phyloP scores from a whole-genome alignment of 2,797 vertebrate genomes.

The Falco berigora region DNA sequence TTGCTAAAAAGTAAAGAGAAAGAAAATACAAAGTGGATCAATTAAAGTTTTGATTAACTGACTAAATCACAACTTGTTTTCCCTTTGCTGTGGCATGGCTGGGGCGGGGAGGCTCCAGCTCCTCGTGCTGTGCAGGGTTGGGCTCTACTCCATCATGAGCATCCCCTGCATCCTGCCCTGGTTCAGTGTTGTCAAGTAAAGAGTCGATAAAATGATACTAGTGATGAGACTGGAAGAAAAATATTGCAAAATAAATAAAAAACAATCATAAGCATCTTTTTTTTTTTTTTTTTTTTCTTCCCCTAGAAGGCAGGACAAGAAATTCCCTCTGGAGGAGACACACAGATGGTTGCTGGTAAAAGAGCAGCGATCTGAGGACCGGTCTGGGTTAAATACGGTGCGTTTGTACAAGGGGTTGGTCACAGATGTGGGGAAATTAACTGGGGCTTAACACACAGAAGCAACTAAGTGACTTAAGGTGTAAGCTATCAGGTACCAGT shows the following conservation, averaged over 20 bases:
- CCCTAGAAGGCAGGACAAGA: not conserved
- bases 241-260: not conserved
- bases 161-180: not conserved
- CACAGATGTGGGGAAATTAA: not conserved
- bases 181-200: accelerated
- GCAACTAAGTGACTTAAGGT: not conserved
- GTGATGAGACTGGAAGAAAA: not conserved
- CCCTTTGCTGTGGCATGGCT: not conserved
- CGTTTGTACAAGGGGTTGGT: not conserved
- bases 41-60: not conserved
- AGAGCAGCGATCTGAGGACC: accelerated
- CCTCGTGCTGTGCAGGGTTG: not conserved
- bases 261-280: not conserved
- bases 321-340: not conserved
- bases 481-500: not conserved
- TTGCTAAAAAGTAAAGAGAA: not conserved
- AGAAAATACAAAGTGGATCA: not conserved
- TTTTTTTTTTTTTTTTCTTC: not conserved
- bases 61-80: not conserved
- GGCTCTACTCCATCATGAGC: not conserved
- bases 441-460: not conserved
- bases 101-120: not conserved
- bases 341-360: not conserved
- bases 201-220: not conserved
- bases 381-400: not conserved